A percentile compares a stretch with the other conserved stretches of the same genome.
Conservation (phyloP, 2,113 vertebrate species). For the Gallinago jamesoni region DNA sequence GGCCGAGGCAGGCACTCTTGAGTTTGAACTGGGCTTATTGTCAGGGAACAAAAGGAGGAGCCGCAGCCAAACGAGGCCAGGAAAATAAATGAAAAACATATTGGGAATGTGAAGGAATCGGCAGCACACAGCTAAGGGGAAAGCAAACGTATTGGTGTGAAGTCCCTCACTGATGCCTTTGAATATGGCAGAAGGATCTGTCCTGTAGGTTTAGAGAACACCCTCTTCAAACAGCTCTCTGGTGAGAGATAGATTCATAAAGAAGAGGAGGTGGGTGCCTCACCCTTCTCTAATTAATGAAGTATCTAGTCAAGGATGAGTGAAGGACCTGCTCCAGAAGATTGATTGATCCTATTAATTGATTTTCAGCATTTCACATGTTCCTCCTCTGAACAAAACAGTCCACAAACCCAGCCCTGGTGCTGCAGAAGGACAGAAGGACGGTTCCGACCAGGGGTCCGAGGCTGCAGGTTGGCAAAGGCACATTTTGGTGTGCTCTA, state of each 20-base stretch:
- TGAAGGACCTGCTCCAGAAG: not conserved
- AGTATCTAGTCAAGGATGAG: not conserved
- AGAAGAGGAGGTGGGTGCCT: not conserved
- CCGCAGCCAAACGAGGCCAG: not conserved
- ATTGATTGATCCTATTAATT: not conserved
- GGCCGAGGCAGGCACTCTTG: not conserved
- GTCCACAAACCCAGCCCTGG: not conserved
- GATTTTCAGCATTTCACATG: not conserved
- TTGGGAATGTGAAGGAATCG: not conserved
- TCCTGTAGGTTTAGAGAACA: not conserved
- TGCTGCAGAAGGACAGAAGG: not conserved
- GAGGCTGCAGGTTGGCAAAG: not conserved
- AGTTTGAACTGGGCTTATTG: not conserved
- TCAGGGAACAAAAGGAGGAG: not conserved
- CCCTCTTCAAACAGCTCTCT: not conserved
- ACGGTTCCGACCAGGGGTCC: not conserved
- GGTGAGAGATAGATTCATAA: not conserved
- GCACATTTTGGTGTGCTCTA: rapidly evolving
- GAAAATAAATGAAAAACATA: not conserved
- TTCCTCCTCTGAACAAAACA: rapidly evolving
- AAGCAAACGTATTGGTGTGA: not conserved
- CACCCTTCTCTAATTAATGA: not conserved
- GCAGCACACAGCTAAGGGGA: not conserved
- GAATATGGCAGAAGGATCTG: not conserved
- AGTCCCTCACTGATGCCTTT: not conserved